phyloP scores from a whole-genome alignment of 2,797 vertebrate genomes.

The Cyprinodon diabolis region DNA sequence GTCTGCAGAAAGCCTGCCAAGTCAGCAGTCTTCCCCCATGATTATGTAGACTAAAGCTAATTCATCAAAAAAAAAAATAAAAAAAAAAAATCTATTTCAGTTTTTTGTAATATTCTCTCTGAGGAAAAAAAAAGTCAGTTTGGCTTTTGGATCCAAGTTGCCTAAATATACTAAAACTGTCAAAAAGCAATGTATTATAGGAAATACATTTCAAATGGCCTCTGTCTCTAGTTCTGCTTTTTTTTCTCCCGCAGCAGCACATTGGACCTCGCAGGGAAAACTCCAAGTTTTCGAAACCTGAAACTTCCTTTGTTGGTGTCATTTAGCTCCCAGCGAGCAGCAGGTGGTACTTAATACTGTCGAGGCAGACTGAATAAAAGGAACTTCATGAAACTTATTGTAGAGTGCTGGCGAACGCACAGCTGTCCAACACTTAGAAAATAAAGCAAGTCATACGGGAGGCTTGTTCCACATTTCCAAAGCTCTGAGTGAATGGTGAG shows the following conservation, averaged over 20 bases:
- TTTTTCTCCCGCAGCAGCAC: neutral
- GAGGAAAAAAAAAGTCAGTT: neutral
- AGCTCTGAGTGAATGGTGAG: constrained; percentile 72
- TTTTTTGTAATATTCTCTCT: neutral
- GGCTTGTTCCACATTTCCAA: constrained; percentile 68
- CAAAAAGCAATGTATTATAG: constrained; percentile 16
- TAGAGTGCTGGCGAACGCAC: constrained; percentile 53
- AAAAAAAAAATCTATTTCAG: neutral
- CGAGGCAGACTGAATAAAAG: constrained; percentile 50
- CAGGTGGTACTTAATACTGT: constrained; percentile 60
- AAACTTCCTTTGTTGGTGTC: constrained; percentile 43
- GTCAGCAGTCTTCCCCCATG: neutral
- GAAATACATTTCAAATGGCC: constrained; percentile 19
- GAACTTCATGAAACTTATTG: constrained; percentile 67
- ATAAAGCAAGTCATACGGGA: constrained; percentile 71
- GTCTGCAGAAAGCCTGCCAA: neutral
- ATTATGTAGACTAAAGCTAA: neutral
- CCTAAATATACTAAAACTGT: neutral
- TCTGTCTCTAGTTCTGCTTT: constrained; percentile 33
- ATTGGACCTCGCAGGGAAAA: constrained; percentile 27
- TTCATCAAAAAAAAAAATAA: too few relatives aligned
- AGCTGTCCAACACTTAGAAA: constrained; percentile 73
- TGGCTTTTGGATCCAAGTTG: too few relatives aligned
- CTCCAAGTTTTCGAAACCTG: constrained; percentile 18
- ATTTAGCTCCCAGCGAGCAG: constrained; percentile 54